These are phyloP conservation scores for Maniola jurtina DNA, from an alignment of 1,140 invertebrate species.

Conservation along the genomic window DNA sequence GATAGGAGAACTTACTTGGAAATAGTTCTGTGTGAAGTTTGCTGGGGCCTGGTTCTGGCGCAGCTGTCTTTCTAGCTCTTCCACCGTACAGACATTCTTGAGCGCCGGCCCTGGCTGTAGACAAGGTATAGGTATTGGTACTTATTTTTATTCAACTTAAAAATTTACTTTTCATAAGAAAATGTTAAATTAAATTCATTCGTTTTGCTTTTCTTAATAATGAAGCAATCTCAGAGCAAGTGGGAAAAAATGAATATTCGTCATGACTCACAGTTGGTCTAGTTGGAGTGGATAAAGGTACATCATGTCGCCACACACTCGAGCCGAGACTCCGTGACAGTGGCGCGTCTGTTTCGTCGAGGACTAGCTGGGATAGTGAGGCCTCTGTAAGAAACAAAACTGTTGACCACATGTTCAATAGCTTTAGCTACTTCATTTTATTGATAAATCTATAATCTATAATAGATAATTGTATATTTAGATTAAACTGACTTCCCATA, in stretches of 20 bases:
- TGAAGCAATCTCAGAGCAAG: too few species aligned
- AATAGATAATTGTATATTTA: too few species aligned
- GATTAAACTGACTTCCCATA: too few species aligned
- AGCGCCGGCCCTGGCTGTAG: constrained; percentile 50
- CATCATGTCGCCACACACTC: constrained; percentile 62
- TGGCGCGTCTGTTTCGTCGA: constrained; percentile 61
- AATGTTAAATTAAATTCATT: too few species aligned
- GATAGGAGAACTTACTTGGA: constrained; percentile 42
- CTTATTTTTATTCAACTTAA: too few species aligned
- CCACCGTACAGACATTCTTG: constrained; percentile 75
- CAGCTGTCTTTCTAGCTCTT: constrained; percentile 71
- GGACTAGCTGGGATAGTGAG: constrained; percentile 71
- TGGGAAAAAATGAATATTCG: too few species aligned
- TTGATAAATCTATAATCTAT: too few species aligned
- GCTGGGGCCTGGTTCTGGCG: constrained; percentile 56
- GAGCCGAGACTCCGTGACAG: constrained; percentile 48
- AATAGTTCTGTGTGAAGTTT: constrained; percentile 51
- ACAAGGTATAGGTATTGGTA: constrained; percentile 10
- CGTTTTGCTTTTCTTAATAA: too few species aligned
- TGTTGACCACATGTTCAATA: not conserved
- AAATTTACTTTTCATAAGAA: too few species aligned
- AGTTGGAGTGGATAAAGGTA: constrained; percentile 41
- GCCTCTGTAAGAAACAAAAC: constrained; percentile 52
- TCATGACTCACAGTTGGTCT: constrained; percentile 38
- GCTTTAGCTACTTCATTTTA: too few species aligned